Percentiles rank a stretch among this genome's conserved stretches.
phyloP scores from a whole-genome alignment of 2,797 vertebrate genomes.

The Eulemur coronatus region DNA sequence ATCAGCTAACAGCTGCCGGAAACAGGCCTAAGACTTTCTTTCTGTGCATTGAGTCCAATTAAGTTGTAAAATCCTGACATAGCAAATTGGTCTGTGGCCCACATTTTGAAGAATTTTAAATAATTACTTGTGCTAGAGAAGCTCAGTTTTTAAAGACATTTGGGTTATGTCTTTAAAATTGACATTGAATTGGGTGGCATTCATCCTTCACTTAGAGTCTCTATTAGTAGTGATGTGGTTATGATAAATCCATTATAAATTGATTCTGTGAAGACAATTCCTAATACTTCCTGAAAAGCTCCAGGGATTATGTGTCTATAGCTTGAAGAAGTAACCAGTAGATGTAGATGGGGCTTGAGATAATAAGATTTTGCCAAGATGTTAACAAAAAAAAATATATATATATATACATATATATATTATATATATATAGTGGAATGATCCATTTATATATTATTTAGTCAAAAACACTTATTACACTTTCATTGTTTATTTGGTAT shows the following conservation, averaged over 20 bases:
- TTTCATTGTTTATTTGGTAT: not conserved
- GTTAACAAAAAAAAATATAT: not conserved
- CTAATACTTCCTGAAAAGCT: not conserved
- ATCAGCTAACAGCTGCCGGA: slow-evolving; percentile 4
- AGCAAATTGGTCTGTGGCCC: not conserved
- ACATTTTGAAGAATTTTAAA: slow-evolving; percentile 47
- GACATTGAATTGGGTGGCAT: slow-evolving; percentile 21
- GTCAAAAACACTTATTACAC: not conserved
- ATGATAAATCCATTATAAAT: not conserved
- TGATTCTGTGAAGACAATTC: not conserved
- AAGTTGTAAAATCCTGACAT: slow-evolving; percentile 40
- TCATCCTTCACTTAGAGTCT: slow-evolving; percentile 8
- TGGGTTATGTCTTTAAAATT: not conserved
- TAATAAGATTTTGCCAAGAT: slow-evolving; percentile 1
- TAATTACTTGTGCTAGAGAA: slow-evolving; percentile 40
- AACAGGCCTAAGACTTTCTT: not conserved
- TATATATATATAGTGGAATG: not conserved
- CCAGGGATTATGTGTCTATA: not conserved
- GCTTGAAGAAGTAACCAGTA: not conserved
- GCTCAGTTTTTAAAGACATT: slow-evolving; percentile 9
- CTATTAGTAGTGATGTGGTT: not conserved
- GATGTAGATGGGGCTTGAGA: not conserved
- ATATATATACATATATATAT: too few relatives aligned
- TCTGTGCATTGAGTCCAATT: slow-evolving; percentile 34
- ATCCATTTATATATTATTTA: not conserved